Base-by-base conservation (phyloP, 2,113 vertebrate species). In the Psephotus haematonotus region DNA sequence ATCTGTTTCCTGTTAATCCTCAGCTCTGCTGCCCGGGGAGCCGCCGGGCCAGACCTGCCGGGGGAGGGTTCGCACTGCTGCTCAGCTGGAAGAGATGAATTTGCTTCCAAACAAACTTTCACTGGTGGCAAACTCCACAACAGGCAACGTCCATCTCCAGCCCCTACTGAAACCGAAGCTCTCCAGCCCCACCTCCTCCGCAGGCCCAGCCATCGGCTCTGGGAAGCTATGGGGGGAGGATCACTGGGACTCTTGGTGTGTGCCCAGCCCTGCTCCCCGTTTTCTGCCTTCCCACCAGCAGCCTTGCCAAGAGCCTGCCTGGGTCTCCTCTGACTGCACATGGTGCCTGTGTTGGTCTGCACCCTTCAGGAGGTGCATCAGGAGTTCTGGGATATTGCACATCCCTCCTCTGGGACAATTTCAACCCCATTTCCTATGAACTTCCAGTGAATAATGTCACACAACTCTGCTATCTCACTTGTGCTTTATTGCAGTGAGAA, bases 231-330 rank as follows among this genome's bases (percentile, higher is more conserved):
- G 18, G 57, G 19, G 43, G 49, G 8, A 10, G 50, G 15, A 22
- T 1, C 60, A 25, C 31, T 7, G 1, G 37, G 37, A 7, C 33
- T 27, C 37, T 17, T 1, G 9, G 27, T 64, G 13, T 0, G 4
- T 11, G 74, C 64, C 72, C 20, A 0, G 27, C 27, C 22, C 46
- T 23, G 84, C 53, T 55, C 3, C 44, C 24, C 10, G 0, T 25
- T 2, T n/a, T 1, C 63, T 49, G 62, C 69, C 59, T 29, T 8
- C 47, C 8, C 41, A 1, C 28, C 5, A 2, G 23, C 4, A 6
- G 74, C 63, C 20, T 3, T 10, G 27, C 65, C 46, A 9, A 4
- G 8, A 3, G 47, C 43, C 49, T 4, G 41, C 13, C 0, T 6
- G 1, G 22, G 60, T 11, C 27, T 62, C 3, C 1, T 10, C 68